Conservation (phyloP, 2,888 invertebrate species). For the Eupithecia subumbrata region DNA sequence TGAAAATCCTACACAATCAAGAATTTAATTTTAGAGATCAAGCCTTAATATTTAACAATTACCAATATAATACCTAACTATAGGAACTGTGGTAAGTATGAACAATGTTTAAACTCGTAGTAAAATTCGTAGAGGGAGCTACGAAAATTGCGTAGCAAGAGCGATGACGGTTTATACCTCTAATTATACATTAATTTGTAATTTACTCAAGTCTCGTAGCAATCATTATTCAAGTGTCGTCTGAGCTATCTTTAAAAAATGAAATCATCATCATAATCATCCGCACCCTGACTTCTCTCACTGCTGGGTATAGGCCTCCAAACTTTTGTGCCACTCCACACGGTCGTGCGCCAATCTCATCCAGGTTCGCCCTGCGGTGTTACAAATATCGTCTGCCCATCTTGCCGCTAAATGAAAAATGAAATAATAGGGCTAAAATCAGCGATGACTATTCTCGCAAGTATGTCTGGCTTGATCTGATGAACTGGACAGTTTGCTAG, state of each 20-base stretch:
- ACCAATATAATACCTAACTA: too few species aligned
- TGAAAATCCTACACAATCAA: not conserved
- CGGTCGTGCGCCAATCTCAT: too few species aligned
- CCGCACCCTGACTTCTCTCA: too few species aligned
- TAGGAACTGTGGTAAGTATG: not conserved
- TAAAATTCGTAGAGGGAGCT: not conserved
- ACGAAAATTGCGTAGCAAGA: not conserved
- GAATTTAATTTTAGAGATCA: not conserved
- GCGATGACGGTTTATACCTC: not conserved
- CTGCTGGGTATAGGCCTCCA: too few species aligned
- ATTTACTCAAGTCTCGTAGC: constrained; percentile 29
- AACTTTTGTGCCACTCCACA: too few species aligned
- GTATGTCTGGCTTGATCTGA: constrained; percentile 32
- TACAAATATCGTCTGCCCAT: too few species aligned
- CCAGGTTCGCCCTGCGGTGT: too few species aligned
- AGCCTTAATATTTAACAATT: not conserved
- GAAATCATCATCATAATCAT: too few species aligned
- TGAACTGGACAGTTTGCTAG: constrained; percentile 7
- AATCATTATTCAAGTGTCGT: constrained; percentile 47
- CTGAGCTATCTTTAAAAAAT: constrained; percentile 41
- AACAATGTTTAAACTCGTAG: not conserved
- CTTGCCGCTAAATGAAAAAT: too few species aligned
- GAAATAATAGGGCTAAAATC: constrained; percentile 49
- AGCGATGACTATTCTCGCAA: constrained; percentile 45
- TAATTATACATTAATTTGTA: constrained; percentile 27